These are phyloP conservation scores for Margaritifera margaritifera DNA, from an alignment of 2,888 invertebrate species.

Conservation along the genomic window DNA sequence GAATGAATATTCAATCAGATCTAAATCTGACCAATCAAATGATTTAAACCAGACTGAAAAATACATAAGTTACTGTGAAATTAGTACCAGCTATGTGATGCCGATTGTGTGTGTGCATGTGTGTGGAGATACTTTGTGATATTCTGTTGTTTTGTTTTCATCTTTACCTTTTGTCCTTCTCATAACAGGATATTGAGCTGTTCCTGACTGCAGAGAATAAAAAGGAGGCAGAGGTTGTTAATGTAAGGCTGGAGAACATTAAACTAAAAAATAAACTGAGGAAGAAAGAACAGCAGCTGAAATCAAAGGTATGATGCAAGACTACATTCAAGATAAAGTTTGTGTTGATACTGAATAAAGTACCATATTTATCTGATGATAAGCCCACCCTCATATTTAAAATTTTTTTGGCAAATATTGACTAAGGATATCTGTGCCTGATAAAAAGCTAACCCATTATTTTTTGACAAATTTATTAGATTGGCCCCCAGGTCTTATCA, in stretches of 20 bases:
- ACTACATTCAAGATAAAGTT: not conserved
- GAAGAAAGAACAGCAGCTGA: constrained; percentile 71
- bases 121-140: not conserved
- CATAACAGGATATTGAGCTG: constrained; percentile 67
- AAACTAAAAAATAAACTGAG: constrained; percentile 72
- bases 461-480: too few species aligned
- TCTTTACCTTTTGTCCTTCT: not conserved
- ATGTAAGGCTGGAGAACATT: constrained; percentile 70
- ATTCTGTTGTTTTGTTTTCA: constrained; percentile 1
- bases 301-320: constrained; percentile 65
- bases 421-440: not conserved
- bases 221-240: constrained; percentile 69
- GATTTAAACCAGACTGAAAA: too few species aligned
- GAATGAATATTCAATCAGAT: too few species aligned
- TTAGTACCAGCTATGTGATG: too few species aligned
- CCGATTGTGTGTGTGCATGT: too few species aligned
- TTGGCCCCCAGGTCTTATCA: too few species aligned
- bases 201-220: constrained; percentile 61
- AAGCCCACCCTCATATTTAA: not conserved
- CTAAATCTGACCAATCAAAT: too few species aligned
- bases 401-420: not conserved
- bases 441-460: not conserved
- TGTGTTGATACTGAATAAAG: not conserved
- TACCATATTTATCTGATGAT: not conserved
- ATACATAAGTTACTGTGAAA: too few species aligned